Evolutionary conservation across 2,113 vertebrate species (phyloP).

Genomic region (Campylorhamphus procurvoides): DNA sequence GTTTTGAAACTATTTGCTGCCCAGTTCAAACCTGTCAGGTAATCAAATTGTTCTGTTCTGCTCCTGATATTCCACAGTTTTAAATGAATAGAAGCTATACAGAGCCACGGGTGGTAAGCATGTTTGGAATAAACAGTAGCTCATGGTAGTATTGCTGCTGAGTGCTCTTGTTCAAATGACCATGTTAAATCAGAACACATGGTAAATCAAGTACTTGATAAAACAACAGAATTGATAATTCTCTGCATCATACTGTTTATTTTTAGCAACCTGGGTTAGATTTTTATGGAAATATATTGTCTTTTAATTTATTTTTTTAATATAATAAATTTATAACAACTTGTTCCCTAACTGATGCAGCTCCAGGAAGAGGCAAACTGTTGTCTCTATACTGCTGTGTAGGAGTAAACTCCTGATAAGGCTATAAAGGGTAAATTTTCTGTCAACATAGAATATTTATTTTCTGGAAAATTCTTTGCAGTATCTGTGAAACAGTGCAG

Average conservation of each 20-base stretch:
- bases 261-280: not conserved
- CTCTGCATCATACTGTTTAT: not conserved
- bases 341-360: not conserved
- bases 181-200: not conserved
- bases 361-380: not conserved
- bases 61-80: not conserved
- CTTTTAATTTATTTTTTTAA: not conserved
- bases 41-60: not conserved
- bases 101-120: not conserved
- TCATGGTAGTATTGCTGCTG: not conserved
- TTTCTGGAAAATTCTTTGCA: not conserved
- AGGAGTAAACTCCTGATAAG: not conserved
- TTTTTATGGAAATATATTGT: not conserved
- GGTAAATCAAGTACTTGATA: not conserved
- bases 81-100: not conserved
- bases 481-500: not conserved
- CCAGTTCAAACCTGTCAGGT: not conserved
- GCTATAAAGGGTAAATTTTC: not conserved
- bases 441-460: not conserved
- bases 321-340: not conserved
- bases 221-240: not conserved
- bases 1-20: not conserved
- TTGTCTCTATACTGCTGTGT: not conserved
- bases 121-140: not conserved
- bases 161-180: not conserved